Evolutionary conservation across 2,888 invertebrate genomes (phyloP), one percentile per base, ranked within the genome.

Genomic region (Stenotaenia linearis): DNA sequence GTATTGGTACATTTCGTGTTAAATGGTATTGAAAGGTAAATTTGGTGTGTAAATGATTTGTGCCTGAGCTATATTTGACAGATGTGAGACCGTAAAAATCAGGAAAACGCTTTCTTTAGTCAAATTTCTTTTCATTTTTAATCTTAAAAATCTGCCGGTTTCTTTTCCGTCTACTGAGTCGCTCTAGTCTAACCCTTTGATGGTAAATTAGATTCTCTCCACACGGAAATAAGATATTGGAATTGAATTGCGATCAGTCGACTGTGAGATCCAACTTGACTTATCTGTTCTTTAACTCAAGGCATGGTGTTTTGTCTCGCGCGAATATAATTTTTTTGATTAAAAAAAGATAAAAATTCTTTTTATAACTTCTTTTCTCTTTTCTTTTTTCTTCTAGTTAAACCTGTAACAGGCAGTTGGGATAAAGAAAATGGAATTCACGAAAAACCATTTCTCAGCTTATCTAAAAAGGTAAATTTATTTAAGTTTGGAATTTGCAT

Each of bases 401-500:
- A 69, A 69, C n/a, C 69, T 7, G n/a, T 28, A 28, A 28, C 69
- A 69, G n/a, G 28, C 28, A 69, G 69, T 69, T 28, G 23, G 69
- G 69, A 69, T 28, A 69, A 69, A n/a, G 69, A 69, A 69, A 69
- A 69, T 69, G 69, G 69, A n/a, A 69, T 69, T 28, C 69, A 69
- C 25, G 69, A 69, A 25, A 69, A 69, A 12, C 28, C 69, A 15
- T 69, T 69, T n/a, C 69, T 28, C 69, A 69, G 69, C 25, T 28
- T 69, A 69, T 69, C 69, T 12, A 69, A 69, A 69, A 69, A 69
- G 69, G 69, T 69, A 69, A 69, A 69, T n/a, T n/a, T n/a, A n/a
- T n/a, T n/a, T n/a, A n/a, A n/a, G n/a, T n/a, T n/a, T n/a, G n/a
- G n/a, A n/a, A n/a, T n/a, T n/a, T n/a, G n/a, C n/a, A n/a, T n/a